A percentile compares a stretch with the other conserved stretches of the same genome.
phyloP scores from a whole-genome alignment of 2,888 invertebrate species.

The Anaspis maculata region DNA sequence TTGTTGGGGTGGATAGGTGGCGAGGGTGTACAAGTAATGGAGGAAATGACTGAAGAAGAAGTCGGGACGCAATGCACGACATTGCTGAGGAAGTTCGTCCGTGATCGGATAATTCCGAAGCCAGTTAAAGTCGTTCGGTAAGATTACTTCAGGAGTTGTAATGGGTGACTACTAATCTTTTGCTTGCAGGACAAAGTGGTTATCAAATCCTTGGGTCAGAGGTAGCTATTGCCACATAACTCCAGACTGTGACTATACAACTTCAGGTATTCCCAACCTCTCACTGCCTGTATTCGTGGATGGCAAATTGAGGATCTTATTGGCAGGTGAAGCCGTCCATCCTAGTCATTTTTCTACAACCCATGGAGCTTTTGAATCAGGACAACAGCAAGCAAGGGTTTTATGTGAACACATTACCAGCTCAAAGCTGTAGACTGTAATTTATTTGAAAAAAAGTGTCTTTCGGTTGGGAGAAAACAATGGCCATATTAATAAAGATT shows the following conservation, averaged over 20 bases:
- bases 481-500: too few relatives aligned
- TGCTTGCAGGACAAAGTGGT: slow-evolving; percentile 51
- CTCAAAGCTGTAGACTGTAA: too few relatives aligned
- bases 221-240: slow-evolving; percentile 55
- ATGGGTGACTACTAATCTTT: too few relatives aligned
- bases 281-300: slow-evolving; percentile 41
- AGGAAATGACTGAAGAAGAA: slow-evolving; percentile 44
- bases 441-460: too few relatives aligned
- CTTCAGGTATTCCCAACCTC: slow-evolving; percentile 38
- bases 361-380: slow-evolving; percentile 58
- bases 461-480: too few relatives aligned
- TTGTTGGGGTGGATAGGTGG: slow-evolving; percentile 61
- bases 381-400: slow-evolving; percentile 45
- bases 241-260: slow-evolving; percentile 42
- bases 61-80: slow-evolving; percentile 46
- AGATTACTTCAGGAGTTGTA: too few relatives aligned
- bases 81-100: slow-evolving; percentile 46
- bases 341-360: slow-evolving; percentile 53
- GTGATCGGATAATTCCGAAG: slow-evolving; percentile 41
- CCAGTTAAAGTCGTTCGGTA: slow-evolving; percentile 45
- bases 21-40: slow-evolving; percentile 50
- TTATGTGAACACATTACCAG: slow-evolving; percentile 33
- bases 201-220: slow-evolving; percentile 45
- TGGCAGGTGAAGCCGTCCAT: slow-evolving; percentile 57
- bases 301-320: slow-evolving; percentile 44